Percentiles rank a stretch among this genome's conserved stretches.
These are phyloP conservation scores for Furnarius figulus DNA, from an alignment of 2,113 vertebrate genomes.

Conservation along the genomic window DNA sequence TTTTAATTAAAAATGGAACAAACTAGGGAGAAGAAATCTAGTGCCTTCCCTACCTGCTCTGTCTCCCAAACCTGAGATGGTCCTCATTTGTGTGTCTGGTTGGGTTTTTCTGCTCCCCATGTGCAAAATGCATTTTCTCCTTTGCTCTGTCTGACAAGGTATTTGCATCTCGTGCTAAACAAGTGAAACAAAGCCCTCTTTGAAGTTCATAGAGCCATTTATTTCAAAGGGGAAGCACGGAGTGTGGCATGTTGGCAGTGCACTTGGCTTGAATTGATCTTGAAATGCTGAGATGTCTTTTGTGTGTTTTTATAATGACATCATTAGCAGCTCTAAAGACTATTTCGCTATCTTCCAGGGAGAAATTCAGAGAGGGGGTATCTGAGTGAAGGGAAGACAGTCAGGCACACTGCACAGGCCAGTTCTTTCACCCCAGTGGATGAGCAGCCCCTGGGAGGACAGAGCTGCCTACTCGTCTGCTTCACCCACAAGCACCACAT, in stretches of 20 bases:
- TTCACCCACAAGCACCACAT: conserved; percentile 4
- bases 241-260: conserved; percentile 40
- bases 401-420: not conserved
- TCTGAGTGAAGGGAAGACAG: not conserved
- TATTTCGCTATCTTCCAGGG: not conserved
- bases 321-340: conserved; percentile 8
- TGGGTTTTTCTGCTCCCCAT: not conserved
- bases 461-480: not conserved
- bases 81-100: not conserved
- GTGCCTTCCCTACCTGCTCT: not conserved
- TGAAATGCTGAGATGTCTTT: not conserved
- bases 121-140: conserved; percentile 5
- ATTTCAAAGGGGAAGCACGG: conserved; percentile 42
- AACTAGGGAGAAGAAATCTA: not conserved
- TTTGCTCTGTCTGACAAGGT: not conserved
- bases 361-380: not conserved
- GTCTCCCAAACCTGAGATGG: not conserved
- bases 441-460: not conserved
- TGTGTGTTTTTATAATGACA: conserved; percentile 27
- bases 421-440: not conserved
- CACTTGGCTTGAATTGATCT: conserved; percentile 43
- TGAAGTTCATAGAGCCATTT: conserved; percentile 46
- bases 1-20: not conserved
- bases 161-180: conserved; percentile 49
- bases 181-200: conserved; percentile 52